Evolutionary conservation across 2,888 invertebrate species (phyloP), one percentile per base, ranked within the genome.

Genomic region (Melipona bicolor): DNA sequence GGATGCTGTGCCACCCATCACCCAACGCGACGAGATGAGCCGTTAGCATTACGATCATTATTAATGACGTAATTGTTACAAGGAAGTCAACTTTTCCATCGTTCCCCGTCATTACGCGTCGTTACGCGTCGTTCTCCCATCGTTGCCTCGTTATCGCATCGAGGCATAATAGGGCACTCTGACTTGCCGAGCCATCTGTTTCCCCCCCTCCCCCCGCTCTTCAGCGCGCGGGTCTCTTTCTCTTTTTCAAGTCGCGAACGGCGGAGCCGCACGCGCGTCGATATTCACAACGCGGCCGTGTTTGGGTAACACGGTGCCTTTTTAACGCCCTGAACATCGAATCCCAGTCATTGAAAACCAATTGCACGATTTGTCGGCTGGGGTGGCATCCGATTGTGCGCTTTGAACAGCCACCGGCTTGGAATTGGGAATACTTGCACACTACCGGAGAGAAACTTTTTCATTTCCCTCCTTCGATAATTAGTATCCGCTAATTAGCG

Each of bases 31-130:
- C 72, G 87, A 85, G 88, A 88, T 79, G 85, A 89, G 86, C 87
- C 87, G 84, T 90, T 87, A 86, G 87, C 83, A 85, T 87, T 85
- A 83, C 89, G 89, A 90, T 90, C 88, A 86, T 88, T 90, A 90
- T 90, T 88, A 90, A 90, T 89, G 89, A 90, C 88, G 89, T 88
- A 89, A 90, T 90, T 90, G 89, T 90, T 88, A 90, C 83, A 90
- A 90, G 89, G 89, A 90, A 89, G 89, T 90, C 88, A 90, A 90
- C 89, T 90, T 90, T 90, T 88, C 89, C 89, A 86, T 89, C 85
- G 86, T 89, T 9, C 87, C 85, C 73, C 81, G 82, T 88, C 88
- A 89, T 89, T 89, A 89, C 81, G 43, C 43, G 88, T 89, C 87
- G 86, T 89, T 89, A 89, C 81, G 81, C 77, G 81, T 75, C 71